phyloP scores from a whole-genome alignment of 2,888 invertebrate species.

The Gymnocheta viridis region DNA sequence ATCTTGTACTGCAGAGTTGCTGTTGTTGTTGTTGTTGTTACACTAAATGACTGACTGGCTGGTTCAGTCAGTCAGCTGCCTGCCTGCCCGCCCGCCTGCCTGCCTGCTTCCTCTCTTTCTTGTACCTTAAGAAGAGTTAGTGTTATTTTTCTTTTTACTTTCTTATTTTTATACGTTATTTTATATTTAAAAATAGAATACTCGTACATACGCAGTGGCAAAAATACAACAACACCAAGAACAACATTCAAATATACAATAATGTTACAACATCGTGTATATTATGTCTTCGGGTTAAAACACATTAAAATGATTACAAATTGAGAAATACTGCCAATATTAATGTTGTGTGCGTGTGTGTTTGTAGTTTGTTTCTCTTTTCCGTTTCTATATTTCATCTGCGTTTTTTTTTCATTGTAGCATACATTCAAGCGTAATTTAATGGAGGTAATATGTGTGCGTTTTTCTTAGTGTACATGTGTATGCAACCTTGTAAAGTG shows the following conservation, averaged over 20 bases:
- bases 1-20: constrained; percentile 38
- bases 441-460: constrained; percentile 17
- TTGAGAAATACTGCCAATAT: constrained; percentile 77
- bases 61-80: not conserved
- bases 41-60: constrained; percentile 6
- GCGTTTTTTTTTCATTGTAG: not conserved
- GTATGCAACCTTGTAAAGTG: constrained; percentile 32
- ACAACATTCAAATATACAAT: constrained; percentile 12
- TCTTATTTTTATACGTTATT: constrained; percentile 31
- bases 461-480: constrained; percentile 53
- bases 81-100: not conserved
- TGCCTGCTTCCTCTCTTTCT: not conserved
- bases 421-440: constrained; percentile 41
- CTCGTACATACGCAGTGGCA: constrained; percentile 62
- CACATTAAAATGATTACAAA: constrained; percentile 79
- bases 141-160: constrained; percentile 41
- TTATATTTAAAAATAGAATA: constrained; percentile 63
- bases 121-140: constrained; percentile 1
- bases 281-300: constrained; percentile 71
- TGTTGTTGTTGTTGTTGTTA: not conserved
- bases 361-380: not conserved
- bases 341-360: constrained; percentile 27
- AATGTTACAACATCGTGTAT: constrained; percentile 27
- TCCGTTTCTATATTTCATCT: not conserved
- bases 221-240: constrained; percentile 10